Evolutionary conservation across 2,888 invertebrate species (phyloP), one percentile per base, ranked within the genome.

Genomic region (Drosophila tripunctata): DNA sequence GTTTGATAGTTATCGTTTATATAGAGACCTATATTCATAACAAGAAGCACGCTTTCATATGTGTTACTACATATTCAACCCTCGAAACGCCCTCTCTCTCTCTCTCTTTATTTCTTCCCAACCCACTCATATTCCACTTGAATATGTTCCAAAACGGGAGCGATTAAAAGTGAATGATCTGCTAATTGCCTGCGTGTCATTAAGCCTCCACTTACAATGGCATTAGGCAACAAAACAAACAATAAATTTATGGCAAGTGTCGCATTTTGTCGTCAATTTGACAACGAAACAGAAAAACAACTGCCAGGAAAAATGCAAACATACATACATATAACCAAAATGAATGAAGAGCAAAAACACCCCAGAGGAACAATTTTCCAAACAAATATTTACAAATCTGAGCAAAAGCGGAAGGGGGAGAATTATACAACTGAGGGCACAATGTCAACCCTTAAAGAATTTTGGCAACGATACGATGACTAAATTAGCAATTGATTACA

Each of bases 161-260:
- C 83, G 80, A 78, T 79, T 79, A 77, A 68, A 68, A 55, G 74
- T 68, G 63, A 79, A 88, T 73, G 87, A 89, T 82, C 79, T 75
- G 89, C 89, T 89, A 90, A 89, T 90, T 90, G 89, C 80, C 69
- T 76, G 77, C 85, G 89, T 87, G 89, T 89, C 89, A 89, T 89
- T 90, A 89, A 88, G 88, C 88, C 78, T 86, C 77, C 83, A 88
- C 88, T 89, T 87, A 83, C 77, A 78, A 72, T 54, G 67, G 74
- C 72, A 87, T 87, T 88, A 79, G 73, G 78, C 78, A 87, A 57
- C 48, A 60, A 38, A 78, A 76, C 83, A 88, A 89, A 84, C 80
- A 87, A 86, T 87, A 87, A 78, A 81, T 86, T 88, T 83, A 87
- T 89, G 85, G 83, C 86, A 88, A 88, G 88, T 81, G 85, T 88